Conservation (phyloP, 2,888 invertebrate genomes). For the Lacanobia wlatinum region DNA sequence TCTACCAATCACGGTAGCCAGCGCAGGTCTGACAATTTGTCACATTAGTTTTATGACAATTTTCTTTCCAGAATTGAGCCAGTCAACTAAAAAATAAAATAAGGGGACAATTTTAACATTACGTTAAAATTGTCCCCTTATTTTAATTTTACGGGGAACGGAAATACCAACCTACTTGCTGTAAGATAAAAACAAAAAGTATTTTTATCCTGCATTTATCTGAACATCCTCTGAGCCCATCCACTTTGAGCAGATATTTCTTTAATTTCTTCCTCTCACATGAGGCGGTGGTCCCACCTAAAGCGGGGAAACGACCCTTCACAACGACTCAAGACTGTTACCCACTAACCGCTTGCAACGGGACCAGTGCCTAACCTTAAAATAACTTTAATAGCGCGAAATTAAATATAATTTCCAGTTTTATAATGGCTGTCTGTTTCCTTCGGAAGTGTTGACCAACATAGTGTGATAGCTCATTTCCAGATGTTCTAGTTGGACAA, state of each 20-base stretch:
- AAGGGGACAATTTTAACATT: slow-evolving; percentile 2
- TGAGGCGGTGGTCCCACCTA: not conserved
- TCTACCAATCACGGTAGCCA: no score
- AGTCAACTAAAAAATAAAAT: not conserved
- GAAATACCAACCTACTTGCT: slow-evolving; percentile 17
- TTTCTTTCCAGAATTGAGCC: not conserved
- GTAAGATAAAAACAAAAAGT: not conserved
- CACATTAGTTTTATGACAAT: not conserved
- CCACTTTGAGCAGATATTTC: slow-evolving; percentile 18
- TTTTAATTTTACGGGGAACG: slow-evolving; percentile 11
- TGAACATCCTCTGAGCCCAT: slow-evolving; percentile 21
- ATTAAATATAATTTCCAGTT: slow-evolving; percentile 40
- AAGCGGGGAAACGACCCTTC: not conserved
- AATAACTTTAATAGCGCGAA: slow-evolving; percentile 30
- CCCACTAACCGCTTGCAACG: not conserved
- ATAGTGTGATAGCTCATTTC: slow-evolving; percentile 38
- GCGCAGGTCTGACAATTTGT: not conserved
- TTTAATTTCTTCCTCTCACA: slow-evolving; percentile 30
- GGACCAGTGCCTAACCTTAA: not conserved
- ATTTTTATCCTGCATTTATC: slow-evolving; percentile 17
- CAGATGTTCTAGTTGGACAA: slow-evolving; percentile 38
- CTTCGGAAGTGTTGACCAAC: slow-evolving; percentile 39
- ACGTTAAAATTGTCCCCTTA: no score
- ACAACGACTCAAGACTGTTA: not conserved
- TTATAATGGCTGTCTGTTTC: slow-evolving; percentile 36